Percentiles rank a stretch among this genome's conserved stretches.
phyloP scores from a whole-genome alignment of 2,888 invertebrate species.

The Mesorhabditis spiculigera region DNA sequence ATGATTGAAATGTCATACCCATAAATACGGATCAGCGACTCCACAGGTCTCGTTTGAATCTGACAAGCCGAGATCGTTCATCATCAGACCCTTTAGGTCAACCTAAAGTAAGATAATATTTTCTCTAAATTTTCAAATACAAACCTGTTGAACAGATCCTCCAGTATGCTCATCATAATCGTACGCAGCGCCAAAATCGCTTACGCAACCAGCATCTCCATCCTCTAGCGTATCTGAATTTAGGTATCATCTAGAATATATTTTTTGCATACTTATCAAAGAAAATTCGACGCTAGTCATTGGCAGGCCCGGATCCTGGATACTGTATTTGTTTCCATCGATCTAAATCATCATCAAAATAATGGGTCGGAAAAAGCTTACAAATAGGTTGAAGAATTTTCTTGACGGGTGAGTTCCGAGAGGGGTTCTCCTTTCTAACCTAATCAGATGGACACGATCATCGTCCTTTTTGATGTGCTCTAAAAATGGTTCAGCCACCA shows the following conservation, averaged over 20 bases:
- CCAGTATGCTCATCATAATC: slow-evolving; percentile 31
- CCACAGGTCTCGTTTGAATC: background rate
- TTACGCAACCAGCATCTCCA: background rate
- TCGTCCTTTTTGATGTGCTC: slow-evolving; percentile 23
- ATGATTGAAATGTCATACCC: background rate
- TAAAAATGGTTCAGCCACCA: slow-evolving; percentile 14
- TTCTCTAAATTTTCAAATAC: background rate
- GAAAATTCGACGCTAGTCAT: background rate
- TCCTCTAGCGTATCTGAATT: background rate
- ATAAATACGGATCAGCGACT: background rate
- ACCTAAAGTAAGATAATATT: background rate
- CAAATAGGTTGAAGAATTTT: slow-evolving; percentile 30
- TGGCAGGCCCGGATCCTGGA: slow-evolving; percentile 27
- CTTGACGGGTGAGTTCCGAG: slow-evolving; percentile 31
- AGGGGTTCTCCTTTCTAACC: slow-evolving; percentile 26
- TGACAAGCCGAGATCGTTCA: background rate
- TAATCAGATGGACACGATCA: slow-evolving; percentile 30
- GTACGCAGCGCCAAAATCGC: slow-evolving; percentile 29
- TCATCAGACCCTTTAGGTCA: slow-evolving; percentile 2
- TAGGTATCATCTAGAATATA: background rate
- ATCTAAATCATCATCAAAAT: slow-evolving; percentile 22
- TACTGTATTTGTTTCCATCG: slow-evolving; percentile 26
- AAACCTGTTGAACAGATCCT: background rate
- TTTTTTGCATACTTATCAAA: background rate
- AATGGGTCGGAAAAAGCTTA: slow-evolving; percentile 9